Evolutionary conservation across 2,113 vertebrate genomes (phyloP).

Genomic region (Salvelinus alpinus): DNA sequence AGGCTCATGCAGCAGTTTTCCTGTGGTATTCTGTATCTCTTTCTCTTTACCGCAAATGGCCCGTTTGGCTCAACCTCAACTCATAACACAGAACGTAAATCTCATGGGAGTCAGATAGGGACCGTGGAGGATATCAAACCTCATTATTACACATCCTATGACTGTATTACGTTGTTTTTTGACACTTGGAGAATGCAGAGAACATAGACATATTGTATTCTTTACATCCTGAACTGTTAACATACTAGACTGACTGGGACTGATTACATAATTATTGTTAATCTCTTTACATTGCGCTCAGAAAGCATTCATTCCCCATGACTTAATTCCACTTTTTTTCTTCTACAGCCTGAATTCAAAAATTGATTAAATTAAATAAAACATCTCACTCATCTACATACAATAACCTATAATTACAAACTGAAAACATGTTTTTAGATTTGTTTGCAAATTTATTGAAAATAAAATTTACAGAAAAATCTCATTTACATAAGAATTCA

Average conservation of each 20-base stretch:
- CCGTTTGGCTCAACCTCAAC: background rate
- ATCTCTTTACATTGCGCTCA: too few relatives aligned
- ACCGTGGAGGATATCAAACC: conserved; percentile 1
- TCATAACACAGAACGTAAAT: background rate
- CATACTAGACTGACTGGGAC: background rate
- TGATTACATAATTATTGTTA: background rate
- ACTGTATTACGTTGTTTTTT: conserved; percentile 10
- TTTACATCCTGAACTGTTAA: background rate
- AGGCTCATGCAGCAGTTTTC: background rate
- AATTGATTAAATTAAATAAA: too few relatives aligned
- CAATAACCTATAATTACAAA: too few relatives aligned
- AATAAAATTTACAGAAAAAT: too few relatives aligned
- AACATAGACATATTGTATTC: background rate
- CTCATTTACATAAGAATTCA: too few relatives aligned
- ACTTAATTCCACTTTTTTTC: too few relatives aligned
- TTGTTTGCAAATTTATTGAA: too few relatives aligned
- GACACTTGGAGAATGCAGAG: conserved; percentile 25
- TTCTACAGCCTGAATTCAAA: too few relatives aligned
- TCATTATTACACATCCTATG: conserved; percentile 17
- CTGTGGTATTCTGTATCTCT: background rate
- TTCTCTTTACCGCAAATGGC: background rate
- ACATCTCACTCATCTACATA: too few relatives aligned
- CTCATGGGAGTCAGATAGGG: background rate
- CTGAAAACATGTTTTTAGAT: too few relatives aligned
- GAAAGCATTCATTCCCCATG: too few relatives aligned